Evolutionary conservation across 1,140 invertebrate species (phyloP).

Genomic region (Lepidotrigona ventralis): DNA sequence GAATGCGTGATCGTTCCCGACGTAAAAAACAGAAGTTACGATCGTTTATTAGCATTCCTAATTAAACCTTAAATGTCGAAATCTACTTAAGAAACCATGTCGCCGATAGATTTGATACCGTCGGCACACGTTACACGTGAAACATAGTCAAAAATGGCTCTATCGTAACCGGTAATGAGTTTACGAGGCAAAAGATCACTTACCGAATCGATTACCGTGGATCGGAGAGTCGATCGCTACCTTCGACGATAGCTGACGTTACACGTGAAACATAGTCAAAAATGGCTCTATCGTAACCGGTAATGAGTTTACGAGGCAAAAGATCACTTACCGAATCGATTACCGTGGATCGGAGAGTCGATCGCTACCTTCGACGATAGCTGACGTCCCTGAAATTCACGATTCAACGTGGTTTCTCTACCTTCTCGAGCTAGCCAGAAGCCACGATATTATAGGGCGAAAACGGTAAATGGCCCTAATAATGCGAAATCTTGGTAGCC

Average conservation of each 20-base stretch:
- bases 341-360: not conserved
- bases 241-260: no score
- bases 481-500: conserved; percentile 76
- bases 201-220: no score
- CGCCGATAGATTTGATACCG: not conserved
- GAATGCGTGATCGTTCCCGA: no score
- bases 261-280: not conserved
- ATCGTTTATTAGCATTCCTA: not conserved
- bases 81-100: not conserved
- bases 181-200: not conserved
- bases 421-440: conserved; percentile 43
- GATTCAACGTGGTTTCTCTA: conserved; percentile 49
- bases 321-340: no score
- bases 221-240: no score
- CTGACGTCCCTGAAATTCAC: conserved; percentile 52
- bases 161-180: not conserved
- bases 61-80: conserved; percentile 1
- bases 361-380: not conserved
- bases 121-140: not conserved
- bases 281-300: not conserved
- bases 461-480: conserved; percentile 77
- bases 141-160: not conserved
- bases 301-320: not conserved
- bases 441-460: conserved; percentile 70
- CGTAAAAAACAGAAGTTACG: not conserved